Base-by-base conservation (phyloP, 2,113 vertebrate species). In the Loxodonta africana region DNA sequence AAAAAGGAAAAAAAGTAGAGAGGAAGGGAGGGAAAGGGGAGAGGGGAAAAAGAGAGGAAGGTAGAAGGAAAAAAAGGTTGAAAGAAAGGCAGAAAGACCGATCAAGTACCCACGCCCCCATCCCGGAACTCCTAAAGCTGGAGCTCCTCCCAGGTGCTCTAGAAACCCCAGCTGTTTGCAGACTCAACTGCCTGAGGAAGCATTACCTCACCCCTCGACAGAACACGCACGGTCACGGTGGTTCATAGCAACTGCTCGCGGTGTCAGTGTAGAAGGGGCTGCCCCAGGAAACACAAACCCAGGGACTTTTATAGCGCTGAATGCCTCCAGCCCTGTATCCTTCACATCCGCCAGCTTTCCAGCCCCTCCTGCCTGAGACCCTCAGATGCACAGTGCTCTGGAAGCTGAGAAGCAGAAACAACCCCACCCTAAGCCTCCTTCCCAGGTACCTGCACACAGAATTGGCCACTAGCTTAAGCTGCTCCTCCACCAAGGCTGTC, bases 391-490 rank as follows among this genome's bases (percentile, higher is more conserved):
- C 67, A 9, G 60, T 65, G 11, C 26, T 77, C 33, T 4, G 10
- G 48, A 62, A 71, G 30, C 48, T 7, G 5, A 44, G 17, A 83
- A 69, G 63, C 8, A 60, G 8, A 28, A 86, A 51, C 5, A 20
- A 7, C 17, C 25, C 41, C 30, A 2, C 1, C 23, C 30, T 20
- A 9, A 8, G 2, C 76, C 60, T 60, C 60, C 20, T 17, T 0
- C 51, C 48, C 78, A 63, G 37, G 57, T 98, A 99, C 99, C 99
- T 99, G 73, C 96, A 98, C 41, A 99, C 93, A 26, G 97, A 96
- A 14, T 97, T 95, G n/a, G 89, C 98, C 83, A 99, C 83, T 2
- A 88, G 87, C 89, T 92, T 98, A 65, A 99, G 73, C 17, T 98
- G 98, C 82, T 96, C 96, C 90, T 99, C 98, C 0, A 90, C 97